These are phyloP conservation scores for Leptodactylus fuscus DNA, from an alignment of 2,113 vertebrate genomes.

Conservation along the genomic window DNA sequence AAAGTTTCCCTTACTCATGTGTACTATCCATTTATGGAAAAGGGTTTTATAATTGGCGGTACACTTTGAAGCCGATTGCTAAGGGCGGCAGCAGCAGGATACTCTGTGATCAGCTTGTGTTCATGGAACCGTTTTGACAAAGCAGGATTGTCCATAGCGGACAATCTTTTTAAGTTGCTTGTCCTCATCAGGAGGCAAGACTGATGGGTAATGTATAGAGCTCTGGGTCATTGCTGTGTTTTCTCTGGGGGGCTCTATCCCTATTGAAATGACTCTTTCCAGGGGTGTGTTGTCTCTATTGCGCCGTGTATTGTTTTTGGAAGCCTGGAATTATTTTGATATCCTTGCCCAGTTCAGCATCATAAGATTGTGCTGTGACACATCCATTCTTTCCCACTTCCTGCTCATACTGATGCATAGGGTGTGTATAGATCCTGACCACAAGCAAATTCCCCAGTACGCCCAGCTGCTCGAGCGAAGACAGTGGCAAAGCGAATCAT, in stretches of 20 bases:
- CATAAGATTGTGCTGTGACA: conserved; percentile 35
- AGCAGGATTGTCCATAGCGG: too few relatives aligned
- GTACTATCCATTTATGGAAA: too few relatives aligned
- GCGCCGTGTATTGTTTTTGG: conserved; percentile 40
- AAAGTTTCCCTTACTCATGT: too few relatives aligned
- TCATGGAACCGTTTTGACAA: too few relatives aligned
- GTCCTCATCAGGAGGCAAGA: too few relatives aligned
- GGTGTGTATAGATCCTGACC: conserved; percentile 52
- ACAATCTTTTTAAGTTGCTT: too few relatives aligned
- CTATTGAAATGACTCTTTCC: not conserved
- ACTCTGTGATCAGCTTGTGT: too few relatives aligned
- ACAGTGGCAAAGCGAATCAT: not conserved
- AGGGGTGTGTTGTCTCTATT: conserved; percentile 13
- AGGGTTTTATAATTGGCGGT: too few relatives aligned
- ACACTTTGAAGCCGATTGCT: too few relatives aligned
- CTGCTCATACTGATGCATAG: conserved; percentile 18
- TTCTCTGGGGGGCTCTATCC: not conserved
- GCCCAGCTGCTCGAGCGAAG: conserved; percentile 42
- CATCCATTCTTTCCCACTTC: conserved; percentile 45
- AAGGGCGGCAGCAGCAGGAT: too few relatives aligned
- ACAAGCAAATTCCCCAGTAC: conserved; percentile 35
- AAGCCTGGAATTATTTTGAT: conserved; percentile 21
- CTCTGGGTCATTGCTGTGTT: not conserved
- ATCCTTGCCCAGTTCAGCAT: conserved; percentile 42
- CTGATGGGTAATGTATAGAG: too few relatives aligned